A percentile compares a stretch with the other conserved stretches of the same genome.
phyloP scores from a whole-genome alignment of 1,140 invertebrate genomes.

The Copidosoma floridanum region DNA sequence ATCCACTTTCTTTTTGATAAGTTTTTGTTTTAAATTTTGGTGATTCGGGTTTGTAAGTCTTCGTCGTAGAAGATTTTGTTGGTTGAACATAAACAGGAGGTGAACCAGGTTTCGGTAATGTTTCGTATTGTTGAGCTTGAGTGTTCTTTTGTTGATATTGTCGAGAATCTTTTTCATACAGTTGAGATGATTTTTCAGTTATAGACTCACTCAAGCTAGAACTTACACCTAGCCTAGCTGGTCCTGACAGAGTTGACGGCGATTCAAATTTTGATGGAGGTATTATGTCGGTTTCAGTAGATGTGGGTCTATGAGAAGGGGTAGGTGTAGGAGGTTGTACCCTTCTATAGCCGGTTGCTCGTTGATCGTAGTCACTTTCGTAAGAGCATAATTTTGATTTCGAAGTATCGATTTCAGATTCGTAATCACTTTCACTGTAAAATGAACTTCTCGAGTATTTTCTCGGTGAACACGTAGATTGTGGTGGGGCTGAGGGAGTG shows the following conservation, averaged over 20 bases:
- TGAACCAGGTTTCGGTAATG: conserved; percentile 55
- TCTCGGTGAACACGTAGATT: conserved; percentile 41
- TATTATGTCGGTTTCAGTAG: conserved; percentile 59
- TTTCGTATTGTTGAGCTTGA: conserved; percentile 34
- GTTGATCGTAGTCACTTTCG: conserved; percentile 67
- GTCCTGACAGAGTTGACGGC: conserved; percentile 55
- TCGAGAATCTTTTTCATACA: conserved; percentile 43
- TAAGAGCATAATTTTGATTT: conserved; percentile 63
- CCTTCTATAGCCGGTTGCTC: conserved; percentile 51
- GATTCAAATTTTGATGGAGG: conserved; percentile 62
- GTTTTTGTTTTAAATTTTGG: conserved; percentile 59
- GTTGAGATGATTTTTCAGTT: conserved; percentile 40
- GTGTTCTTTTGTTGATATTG: conserved; percentile 42
- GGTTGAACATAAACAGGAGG: conserved; percentile 58
- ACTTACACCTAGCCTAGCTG: conserved; percentile 52
- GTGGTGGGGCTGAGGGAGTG: conserved; percentile 50
- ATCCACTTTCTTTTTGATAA: conserved; percentile 63
- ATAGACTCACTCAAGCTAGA: conserved; percentile 28
- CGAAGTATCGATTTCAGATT: conserved; percentile 66
- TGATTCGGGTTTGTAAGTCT: conserved; percentile 56
- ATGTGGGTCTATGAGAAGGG: conserved; percentile 53
- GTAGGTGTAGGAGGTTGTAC: conserved; percentile 56
- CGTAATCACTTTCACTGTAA: conserved; percentile 67
- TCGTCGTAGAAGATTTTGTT: conserved; percentile 28
- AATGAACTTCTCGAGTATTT: conserved; percentile 64